Base-by-base conservation (phyloP, 2,113 vertebrate genomes). In the Ptilorrhoa leucosticta region DNA sequence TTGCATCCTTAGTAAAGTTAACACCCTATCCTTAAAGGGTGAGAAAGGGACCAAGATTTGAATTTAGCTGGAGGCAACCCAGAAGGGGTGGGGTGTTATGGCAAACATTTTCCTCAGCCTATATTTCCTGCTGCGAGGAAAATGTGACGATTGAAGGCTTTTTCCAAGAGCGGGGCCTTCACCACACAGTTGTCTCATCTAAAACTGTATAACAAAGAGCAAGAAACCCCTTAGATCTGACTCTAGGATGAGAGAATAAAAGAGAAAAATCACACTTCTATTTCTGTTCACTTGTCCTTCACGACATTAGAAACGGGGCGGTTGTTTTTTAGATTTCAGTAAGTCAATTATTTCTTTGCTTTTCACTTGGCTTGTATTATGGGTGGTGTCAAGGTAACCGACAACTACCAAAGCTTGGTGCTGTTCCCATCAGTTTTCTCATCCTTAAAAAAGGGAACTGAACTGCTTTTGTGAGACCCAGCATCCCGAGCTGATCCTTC, bases 301-400 rank as follows among this genome's bases (percentile, higher is more conserved):
- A 45, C 21, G 5, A 58, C 75, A 88, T 77, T 72, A 92, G 75
- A 88, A 90, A 83, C 0, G 0, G 58, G 63, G 63, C 0, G 16
- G 85, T 45, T 75, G 66, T 48, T 88, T 77, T 88, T 69, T 12
- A 69, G 66, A 61, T 88, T 95, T 86, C 75, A 83, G 31, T 83
- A 93, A 94, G 75, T 90, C 54, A 94, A 16, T 90, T 90, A 69
- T 90, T 95, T 90, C 56, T 83, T 87, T 80, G 75, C 45, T 92
- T 95, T 95, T 80, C 80, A 57, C 28, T 93, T 91, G 57, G 48
- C 70, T 94, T 92, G 15, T 88, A 33, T 72, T 61, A 83, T 7
- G 45, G 66, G 15, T 86, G 58, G 45, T 90, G 85, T 72, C 85
- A 85, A 88, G 88, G 85, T 93, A 94, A 95, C 75, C 0, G 0